Evolutionary conservation across 2,888 invertebrate species (phyloP), one percentile per base, ranked within the genome.

Genomic region (Vanessa cardui): DNA sequence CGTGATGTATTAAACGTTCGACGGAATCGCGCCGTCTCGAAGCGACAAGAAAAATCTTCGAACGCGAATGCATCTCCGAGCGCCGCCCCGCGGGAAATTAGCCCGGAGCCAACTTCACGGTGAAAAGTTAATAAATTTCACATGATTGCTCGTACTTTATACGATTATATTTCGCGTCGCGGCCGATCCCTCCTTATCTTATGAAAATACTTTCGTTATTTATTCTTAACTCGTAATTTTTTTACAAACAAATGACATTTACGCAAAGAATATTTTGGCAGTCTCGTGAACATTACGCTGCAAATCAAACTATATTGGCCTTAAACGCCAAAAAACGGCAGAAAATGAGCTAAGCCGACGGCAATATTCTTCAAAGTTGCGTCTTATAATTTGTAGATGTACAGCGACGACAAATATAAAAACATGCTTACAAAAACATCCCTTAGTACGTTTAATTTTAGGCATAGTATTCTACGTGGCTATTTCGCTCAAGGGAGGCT

Each of bases 11-110:
- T 39, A 39, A 33, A 39, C 12, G 39, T 12, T 7, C 18, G 18
- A 9, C n/a, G n/a, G 4, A 49, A 49, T 20, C 18, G 49, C 9
- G 49, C 9, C 1, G 49, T 49, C 49, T 39, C 39, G 12, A 49
- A 50, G 12, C 21, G 50, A 21, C 18, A 12, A 39, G 21, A 50
- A 21, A 15, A 50, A 21, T 50, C 50, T 21, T 15, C 21, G 50
- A 21, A 21, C 12, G 15, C 21, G 50, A 9, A 21, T 15, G 50
- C 50, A 21, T 21, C 21, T 50, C 5, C 20, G 21, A 20, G 50
- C 50, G 20, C 3, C 50, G 58, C 39, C 69, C 52, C 69, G 66
- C 47, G 69, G 69, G 69, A 69, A 69, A 69, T 69, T 47, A 66
- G 26, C 6, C 49, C 18, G 5, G 50, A 50, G 15, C 21, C 12